Conservation (phyloP, 2,797 vertebrate genomes). For the Chelonia mydas region DNA sequence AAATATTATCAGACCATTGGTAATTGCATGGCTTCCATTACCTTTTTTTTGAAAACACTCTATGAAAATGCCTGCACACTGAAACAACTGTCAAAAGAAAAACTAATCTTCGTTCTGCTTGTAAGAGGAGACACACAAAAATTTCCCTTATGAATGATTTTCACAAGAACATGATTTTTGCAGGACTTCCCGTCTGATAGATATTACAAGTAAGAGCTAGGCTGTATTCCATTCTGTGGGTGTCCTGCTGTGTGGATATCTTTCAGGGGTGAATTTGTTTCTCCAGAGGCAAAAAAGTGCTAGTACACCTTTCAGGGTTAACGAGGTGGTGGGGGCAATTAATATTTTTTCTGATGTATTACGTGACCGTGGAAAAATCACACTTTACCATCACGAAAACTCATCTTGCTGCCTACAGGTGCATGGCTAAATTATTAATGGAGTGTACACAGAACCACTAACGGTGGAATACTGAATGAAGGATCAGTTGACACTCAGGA, state of each 20-base stretch:
- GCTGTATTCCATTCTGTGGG: fast-evolving
- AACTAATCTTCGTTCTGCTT: background rate
- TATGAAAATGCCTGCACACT: fast-evolving
- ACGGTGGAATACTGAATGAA: conserved; percentile 69
- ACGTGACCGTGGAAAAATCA: conserved; percentile 63
- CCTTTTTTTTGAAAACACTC: background rate
- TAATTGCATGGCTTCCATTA: background rate
- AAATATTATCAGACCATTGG: background rate
- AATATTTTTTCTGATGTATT: conserved; percentile 30
- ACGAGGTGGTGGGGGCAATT: conserved; percentile 11
- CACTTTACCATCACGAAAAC: conserved; percentile 63
- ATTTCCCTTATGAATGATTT: background rate
- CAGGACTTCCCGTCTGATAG: background rate
- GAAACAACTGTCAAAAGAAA: fast-evolving
- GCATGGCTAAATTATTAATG: conserved; percentile 68
- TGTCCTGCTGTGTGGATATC: background rate
- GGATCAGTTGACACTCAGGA: conserved; percentile 70
- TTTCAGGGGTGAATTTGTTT: conserved; percentile 4
- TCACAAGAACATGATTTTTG: background rate
- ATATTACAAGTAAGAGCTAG: background rate
- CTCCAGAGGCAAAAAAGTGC: conserved; percentile 6
- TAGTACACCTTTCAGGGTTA: background rate
- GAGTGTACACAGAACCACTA: conserved; percentile 29
- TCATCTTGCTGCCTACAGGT: conserved; percentile 55
- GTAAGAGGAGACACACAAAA: background rate